Evolutionary conservation across 2,797 vertebrate species (phyloP).

Genomic region (Adelosebastes latens): DNA sequence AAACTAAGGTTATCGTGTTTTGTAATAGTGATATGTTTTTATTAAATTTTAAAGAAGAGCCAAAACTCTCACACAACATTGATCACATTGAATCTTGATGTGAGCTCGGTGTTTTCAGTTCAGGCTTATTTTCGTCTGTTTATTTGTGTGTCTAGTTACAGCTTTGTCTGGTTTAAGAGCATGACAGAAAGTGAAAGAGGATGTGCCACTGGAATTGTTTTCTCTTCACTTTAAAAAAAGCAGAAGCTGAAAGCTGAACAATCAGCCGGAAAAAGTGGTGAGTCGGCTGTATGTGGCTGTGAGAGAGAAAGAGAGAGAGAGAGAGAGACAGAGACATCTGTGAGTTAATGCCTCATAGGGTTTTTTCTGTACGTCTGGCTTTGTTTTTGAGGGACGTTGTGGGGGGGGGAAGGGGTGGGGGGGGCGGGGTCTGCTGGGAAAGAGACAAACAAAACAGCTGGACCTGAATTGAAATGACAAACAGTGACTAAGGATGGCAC

Average conservation of each 20-base stretch:
- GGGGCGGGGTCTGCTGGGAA: background rate
- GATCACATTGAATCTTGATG: background rate
- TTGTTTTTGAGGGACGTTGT: constrained; percentile 2
- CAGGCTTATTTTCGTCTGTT: background rate
- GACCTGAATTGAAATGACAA: constrained; percentile 4
- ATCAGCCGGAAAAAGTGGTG: constrained; percentile 53
- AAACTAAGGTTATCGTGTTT: background rate
- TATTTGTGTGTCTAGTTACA: background rate
- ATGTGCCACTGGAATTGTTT: constrained; percentile 55
- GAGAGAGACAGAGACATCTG: constrained; percentile 14
- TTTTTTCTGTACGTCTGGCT: constrained; percentile 8
- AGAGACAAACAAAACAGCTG: background rate
- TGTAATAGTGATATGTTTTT: background rate
- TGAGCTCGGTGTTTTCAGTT: background rate
- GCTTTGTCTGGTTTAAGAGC: constrained; percentile 33
- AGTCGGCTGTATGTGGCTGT: constrained; percentile 33
- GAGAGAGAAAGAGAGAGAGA: background rate
- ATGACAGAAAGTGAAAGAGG: constrained; percentile 71
- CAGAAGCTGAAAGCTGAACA: constrained; percentile 65
- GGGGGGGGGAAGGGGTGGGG: background rate
- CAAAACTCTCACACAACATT: background rate
- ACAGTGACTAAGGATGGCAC: background rate
- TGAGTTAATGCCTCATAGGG: constrained; percentile 27
- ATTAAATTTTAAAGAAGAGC: background rate
- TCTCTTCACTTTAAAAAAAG: constrained; percentile 55